These are phyloP conservation scores for Salarias fasciatus DNA, from an alignment of 2,797 vertebrate genomes.

Conservation along the genomic window DNA sequence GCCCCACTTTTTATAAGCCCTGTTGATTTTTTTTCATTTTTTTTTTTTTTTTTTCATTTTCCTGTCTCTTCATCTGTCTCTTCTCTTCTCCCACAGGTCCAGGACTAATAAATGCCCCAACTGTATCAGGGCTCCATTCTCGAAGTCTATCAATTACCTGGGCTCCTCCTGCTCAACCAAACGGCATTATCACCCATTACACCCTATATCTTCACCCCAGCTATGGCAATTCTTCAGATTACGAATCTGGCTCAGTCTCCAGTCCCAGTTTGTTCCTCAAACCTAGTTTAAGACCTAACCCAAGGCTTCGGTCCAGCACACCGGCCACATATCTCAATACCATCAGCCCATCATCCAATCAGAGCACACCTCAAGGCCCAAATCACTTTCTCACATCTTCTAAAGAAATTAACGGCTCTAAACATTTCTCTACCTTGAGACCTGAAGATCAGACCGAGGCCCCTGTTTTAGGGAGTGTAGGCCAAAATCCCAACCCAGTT, in stretches of 20 bases:
- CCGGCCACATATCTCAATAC: slow-evolving; percentile 19
- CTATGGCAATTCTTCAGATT: slow-evolving; percentile 13
- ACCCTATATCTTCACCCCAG: slow-evolving; percentile 56
- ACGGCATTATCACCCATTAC: slow-evolving; percentile 72
- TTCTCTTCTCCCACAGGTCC: slow-evolving; percentile 55
- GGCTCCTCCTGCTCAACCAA: slow-evolving; percentile 66
- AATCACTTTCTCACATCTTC: slow-evolving; percentile 12
- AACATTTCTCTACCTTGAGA: slow-evolving; percentile 16
- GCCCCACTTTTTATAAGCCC: slow-evolving; percentile 19
- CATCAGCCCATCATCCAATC: slow-evolving; percentile 21
- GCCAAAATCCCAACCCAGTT: slow-evolving; percentile 14
- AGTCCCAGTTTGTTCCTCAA: slow-evolving; percentile 18
- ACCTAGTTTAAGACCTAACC: slow-evolving; percentile 22
- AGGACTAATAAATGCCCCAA: slow-evolving; percentile 56
- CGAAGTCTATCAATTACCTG: slow-evolving; percentile 58
- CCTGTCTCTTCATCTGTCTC: slow-evolving; percentile 10
- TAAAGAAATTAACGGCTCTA: slow-evolving; percentile 15
- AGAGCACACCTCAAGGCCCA: slow-evolving; percentile 20
- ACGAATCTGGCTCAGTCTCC: slow-evolving; percentile 23
- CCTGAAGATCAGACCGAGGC: slow-evolving; percentile 18
- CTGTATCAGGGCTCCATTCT: slow-evolving; percentile 55
- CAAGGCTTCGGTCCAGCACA: slow-evolving; percentile 7
- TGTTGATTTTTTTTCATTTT: background rate
- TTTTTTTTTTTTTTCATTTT: background rate
- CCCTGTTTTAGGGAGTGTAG: slow-evolving; percentile 16